These are phyloP conservation scores for Amblyopsis hoosieri DNA, from an alignment of 2,797 vertebrate species.

Conservation along the genomic window DNA sequence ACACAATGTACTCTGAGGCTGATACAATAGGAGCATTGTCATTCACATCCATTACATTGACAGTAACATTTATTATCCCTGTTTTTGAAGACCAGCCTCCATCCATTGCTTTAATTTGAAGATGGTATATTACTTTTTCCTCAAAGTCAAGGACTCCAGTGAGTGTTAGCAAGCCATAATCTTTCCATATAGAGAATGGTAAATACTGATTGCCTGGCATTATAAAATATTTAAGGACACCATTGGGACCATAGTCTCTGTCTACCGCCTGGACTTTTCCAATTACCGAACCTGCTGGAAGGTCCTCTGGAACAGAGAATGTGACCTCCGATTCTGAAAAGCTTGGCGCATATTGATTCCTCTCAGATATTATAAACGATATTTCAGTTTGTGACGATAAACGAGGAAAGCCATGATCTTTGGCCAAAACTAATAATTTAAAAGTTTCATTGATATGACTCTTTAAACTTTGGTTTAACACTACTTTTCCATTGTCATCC, in stretches of 20 bases:
- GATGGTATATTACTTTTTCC: constrained; percentile 46
- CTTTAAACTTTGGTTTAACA: constrained; percentile 56
- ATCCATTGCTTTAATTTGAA: constrained; percentile 70
- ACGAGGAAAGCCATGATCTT: constrained; percentile 69
- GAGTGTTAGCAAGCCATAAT: constrained; percentile 73
- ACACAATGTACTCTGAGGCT: constrained; percentile 50
- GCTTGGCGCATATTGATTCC: constrained; percentile 70
- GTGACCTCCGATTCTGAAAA: constrained; percentile 56
- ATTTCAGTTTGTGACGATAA: constrained; percentile 66
- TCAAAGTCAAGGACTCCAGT: constrained; percentile 76
- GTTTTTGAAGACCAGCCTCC: constrained; percentile 72
- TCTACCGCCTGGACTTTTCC: constrained; percentile 76
- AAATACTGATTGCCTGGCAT: constrained; percentile 43
- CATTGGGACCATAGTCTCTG: constrained; percentile 72
- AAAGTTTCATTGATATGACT: constrained; percentile 48
- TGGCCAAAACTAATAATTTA: constrained; percentile 61
- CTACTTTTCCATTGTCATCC: constrained; percentile 61
- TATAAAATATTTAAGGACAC: constrained; percentile 67
- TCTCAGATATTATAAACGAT: constrained; percentile 68
- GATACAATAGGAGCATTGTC: constrained; percentile 78
- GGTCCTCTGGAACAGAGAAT: constrained; percentile 77
- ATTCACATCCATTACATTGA: constrained; percentile 76
- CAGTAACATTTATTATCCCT: constrained; percentile 62
- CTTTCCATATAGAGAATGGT: constrained; percentile 67
- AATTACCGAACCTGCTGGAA: constrained; percentile 74